These are phyloP conservation scores for Drosophila testacea DNA, from an alignment of 2,888 invertebrate species.

Conservation along the genomic window DNA sequence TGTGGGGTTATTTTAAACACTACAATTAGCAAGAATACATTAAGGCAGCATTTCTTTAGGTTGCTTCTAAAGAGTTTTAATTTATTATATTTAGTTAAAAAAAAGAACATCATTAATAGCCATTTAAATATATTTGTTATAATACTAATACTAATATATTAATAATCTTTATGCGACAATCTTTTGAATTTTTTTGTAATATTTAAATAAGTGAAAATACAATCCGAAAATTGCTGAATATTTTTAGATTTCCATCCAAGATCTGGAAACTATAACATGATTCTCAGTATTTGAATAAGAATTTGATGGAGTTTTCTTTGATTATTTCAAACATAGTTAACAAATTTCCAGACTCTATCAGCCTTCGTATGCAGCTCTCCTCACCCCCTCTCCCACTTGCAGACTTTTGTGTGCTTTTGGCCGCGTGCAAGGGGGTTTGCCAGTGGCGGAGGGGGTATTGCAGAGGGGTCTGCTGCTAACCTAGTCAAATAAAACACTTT, in stretches of 20 bases:
- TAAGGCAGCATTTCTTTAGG: too few species aligned
- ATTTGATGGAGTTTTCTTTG: constrained; percentile 2
- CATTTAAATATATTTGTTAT: too few species aligned
- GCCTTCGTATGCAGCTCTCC: constrained; percentile 7
- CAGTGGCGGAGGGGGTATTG: background rate
- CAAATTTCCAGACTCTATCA: constrained; percentile 15
- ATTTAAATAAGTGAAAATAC: too few species aligned
- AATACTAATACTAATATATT: too few species aligned
- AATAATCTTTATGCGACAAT: too few species aligned
- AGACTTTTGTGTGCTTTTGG: constrained; percentile 34
- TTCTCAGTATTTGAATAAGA: background rate
- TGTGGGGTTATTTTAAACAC: background rate
- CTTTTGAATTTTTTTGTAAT: too few species aligned
- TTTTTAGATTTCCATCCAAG: background rate
- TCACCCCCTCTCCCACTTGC: background rate
- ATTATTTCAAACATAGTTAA: background rate
- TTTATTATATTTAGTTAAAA: too few species aligned
- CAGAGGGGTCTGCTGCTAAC: constrained; percentile 50
- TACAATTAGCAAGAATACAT: too few species aligned
- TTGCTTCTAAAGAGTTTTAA: too few species aligned
- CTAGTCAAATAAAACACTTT: constrained; percentile 81
- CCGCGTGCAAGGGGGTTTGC: constrained; percentile 26
- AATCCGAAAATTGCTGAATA: too few species aligned
- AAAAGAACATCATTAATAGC: too few species aligned
- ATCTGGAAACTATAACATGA: background rate